Evolutionary conservation across 2,797 vertebrate species (phyloP).

Genomic region (Mus spretus): DNA sequence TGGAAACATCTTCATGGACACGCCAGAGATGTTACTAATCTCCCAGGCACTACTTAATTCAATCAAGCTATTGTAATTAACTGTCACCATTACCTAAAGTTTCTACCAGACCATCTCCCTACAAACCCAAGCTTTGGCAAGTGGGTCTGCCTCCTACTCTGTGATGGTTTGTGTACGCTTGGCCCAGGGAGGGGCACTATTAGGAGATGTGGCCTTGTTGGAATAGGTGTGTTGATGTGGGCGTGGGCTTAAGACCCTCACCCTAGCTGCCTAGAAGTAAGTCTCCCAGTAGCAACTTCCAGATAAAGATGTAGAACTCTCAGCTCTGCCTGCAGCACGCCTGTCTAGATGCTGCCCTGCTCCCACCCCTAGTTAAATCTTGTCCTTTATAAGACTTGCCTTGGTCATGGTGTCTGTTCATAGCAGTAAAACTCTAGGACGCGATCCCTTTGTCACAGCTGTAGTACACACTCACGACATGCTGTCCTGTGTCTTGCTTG

Average conservation of each 20-base stretch:
- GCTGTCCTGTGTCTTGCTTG: rapidly evolving
- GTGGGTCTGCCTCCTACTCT: neutral
- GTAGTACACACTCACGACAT: rapidly evolving
- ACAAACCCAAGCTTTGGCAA: neutral
- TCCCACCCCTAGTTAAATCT: neutral
- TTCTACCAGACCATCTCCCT: neutral
- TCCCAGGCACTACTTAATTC: neutral
- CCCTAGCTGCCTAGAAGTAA: neutral
- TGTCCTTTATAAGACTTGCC: neutral
- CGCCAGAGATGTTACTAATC: neutral
- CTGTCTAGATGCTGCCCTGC: neutral
- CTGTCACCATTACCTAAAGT: neutral
- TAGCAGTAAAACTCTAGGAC: neutral
- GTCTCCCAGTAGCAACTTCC: neutral
- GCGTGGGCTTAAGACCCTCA: neutral
- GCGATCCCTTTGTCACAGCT: neutral
- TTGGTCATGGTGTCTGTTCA: neutral
- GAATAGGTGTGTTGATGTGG: neutral
- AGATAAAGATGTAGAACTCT: neutral
- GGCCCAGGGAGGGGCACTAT: neutral
- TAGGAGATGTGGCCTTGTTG: neutral
- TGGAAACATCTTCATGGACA: neutral
- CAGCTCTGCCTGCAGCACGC: neutral
- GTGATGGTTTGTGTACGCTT: neutral
- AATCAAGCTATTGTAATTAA: neutral